Conservation (phyloP, 2,113 vertebrate genomes). For the Oxyruncus cristatus region DNA sequence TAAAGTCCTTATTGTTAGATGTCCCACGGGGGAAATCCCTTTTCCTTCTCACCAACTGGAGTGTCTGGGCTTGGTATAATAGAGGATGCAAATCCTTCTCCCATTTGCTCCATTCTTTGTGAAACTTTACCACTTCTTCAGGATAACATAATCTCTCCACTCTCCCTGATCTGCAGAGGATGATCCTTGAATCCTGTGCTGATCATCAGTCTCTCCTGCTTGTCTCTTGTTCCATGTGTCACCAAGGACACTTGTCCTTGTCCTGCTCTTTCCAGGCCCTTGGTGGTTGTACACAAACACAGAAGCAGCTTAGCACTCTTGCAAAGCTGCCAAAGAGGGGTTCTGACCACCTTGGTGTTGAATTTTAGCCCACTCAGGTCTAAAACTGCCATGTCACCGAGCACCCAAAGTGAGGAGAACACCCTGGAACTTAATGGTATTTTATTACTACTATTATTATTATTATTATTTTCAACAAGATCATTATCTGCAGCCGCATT, state of each 20-base stretch:
- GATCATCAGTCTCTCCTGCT: not conserved
- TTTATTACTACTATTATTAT: not conserved
- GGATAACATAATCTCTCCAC: not conserved
- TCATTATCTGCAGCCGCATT: not conserved
- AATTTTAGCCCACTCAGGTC: not conserved
- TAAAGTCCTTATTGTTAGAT: not conserved
- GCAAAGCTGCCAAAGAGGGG: not conserved
- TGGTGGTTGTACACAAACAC: accelerated
- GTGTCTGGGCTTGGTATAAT: not conserved
- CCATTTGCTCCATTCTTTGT: not conserved
- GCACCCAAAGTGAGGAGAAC: not conserved
- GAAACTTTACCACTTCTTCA: not conserved
- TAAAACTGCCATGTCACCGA: not conserved
- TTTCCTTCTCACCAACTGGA: not conserved
- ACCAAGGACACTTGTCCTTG: not conserved
- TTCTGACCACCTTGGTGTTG: not conserved
- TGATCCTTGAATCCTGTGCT: not conserved
- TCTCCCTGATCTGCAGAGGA: not conserved
- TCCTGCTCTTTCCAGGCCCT: not conserved
- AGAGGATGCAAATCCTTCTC: not conserved
- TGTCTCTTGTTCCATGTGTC: not conserved
- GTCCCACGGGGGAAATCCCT: not conserved
- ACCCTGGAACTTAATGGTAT: not conserved
- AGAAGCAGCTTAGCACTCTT: not conserved
- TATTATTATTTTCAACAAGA: not conserved